Base-by-base conservation (phyloP, 2,888 invertebrate species). In the Lasioglossum zephyrum region DNA sequence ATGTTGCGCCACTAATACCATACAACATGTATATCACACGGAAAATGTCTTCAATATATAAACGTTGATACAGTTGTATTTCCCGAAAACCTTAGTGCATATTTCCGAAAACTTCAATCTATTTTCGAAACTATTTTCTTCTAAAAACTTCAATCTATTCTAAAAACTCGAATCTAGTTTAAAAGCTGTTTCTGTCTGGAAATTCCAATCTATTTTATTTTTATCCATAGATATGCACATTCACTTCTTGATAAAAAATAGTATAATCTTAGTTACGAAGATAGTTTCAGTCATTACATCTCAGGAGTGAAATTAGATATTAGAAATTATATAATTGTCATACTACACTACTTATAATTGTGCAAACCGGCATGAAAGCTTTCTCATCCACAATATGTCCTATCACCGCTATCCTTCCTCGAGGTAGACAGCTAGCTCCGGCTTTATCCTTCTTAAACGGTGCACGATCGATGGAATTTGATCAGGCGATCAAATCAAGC, bases 401-500 rank as follows among this genome's bases (percentile, higher is more conserved):
- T 31, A 63, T 31, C 31, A 16, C 18, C 6, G 16, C 3, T 18
- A 16, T 47, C 26, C 5, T 47, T 31, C 6, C 16, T 6, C 47
- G 8, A 11, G 5, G 16, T 41, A 18, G 0, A 77, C 3, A 11
- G 72, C n/a, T 69, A 2, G 69, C 53, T 18, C 13, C 18, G 36
- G 11, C n/a, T 16, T 4, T 44, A 16, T 69, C 53, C 39, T 47
- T 49, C 16, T 80, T 26, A 31, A 16, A 44, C 1, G n/a, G 41
- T 22, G 9, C 22, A 26, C 36, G 31, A 82, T 80, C 69, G 36
- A 47, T 82, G 39, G 41, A 44, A 53, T 76, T 75, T 81, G 70
- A 75, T 57, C 63, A 44, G 72, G 39, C 53, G 63, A 81, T 47
- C 41, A 72, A 80, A 39, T 47, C 70, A 80, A 75, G 47, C 49